These are phyloP conservation scores for Pygoscelis antarcticus DNA, from an alignment of 2,113 vertebrate species.

Conservation along the genomic window DNA sequence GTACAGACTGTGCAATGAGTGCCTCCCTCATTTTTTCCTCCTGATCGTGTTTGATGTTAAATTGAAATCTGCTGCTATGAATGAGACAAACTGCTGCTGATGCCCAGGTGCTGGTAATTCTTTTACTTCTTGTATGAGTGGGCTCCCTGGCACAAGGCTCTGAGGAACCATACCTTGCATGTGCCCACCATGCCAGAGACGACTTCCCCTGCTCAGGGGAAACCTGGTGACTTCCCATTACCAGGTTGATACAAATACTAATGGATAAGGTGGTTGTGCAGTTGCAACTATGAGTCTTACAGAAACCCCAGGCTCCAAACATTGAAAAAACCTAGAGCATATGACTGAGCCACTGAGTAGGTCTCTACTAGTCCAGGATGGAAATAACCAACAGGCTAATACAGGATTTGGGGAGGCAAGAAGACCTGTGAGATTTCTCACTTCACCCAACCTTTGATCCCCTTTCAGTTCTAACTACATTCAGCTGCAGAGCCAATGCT, in stretches of 20 bases:
- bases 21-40: neutral
- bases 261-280: neutral
- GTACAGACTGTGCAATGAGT: neutral
- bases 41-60: neutral
- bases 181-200: neutral
- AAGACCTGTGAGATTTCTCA: neutral
- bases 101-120: neutral
- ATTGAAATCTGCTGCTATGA: neutral
- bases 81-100: neutral
- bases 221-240: neutral
- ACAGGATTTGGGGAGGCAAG: neutral
- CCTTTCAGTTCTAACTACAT: neutral
- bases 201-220: neutral
- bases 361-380: neutral
- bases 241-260: neutral
- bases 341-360: neutral
- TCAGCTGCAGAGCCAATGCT: neutral
- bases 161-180: neutral
- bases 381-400: neutral
- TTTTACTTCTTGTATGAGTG: neutral
- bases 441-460: neutral
- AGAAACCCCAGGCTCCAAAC: neutral
- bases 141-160: neutral
- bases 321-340: neutral
- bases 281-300: neutral